Conservation (phyloP, 2,113 vertebrate species). For the Bagarius yarrelli region DNA sequence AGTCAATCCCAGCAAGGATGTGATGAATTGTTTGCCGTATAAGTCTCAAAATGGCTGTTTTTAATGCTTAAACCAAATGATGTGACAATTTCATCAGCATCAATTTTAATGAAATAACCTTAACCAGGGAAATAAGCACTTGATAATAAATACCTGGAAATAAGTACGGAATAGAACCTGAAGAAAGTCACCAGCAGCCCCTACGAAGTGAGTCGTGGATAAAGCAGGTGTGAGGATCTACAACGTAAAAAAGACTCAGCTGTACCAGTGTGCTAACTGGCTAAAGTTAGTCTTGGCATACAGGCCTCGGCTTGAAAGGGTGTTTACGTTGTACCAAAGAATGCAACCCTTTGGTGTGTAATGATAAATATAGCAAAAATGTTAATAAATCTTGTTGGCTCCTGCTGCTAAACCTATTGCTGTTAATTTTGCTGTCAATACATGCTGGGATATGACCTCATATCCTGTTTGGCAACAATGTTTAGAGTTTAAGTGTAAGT, state of each 20-base stretch:
- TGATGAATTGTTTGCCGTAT: background rate
- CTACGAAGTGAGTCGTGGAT: conserved; percentile 32
- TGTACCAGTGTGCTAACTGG: conserved; percentile 19
- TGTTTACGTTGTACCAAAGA: conserved; percentile 12
- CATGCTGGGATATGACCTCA: background rate
- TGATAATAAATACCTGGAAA: no score
- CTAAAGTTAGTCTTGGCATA: background rate
- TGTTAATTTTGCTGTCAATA: background rate
- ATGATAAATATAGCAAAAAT: background rate
- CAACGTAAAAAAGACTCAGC: conserved; percentile 16
- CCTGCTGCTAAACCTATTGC: background rate
- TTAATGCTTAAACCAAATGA: background rate
- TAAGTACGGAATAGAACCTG: no score
- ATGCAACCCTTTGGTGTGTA: background rate
- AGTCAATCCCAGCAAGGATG: background rate
- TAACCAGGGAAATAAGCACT: conserved; percentile 39
- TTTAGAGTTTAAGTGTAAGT: background rate
- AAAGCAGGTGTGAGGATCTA: conserved; percentile 7
- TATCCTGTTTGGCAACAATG: background rate
- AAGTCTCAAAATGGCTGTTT: background rate
- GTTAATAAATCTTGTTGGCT: background rate
- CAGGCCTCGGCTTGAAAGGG: conserved; percentile 2
- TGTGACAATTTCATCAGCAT: background rate
- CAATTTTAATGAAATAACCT: conserved; percentile 37
- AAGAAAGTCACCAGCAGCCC: no score